phyloP scores from a whole-genome alignment of 2,113 vertebrate species.

The Dromas ardeola region DNA sequence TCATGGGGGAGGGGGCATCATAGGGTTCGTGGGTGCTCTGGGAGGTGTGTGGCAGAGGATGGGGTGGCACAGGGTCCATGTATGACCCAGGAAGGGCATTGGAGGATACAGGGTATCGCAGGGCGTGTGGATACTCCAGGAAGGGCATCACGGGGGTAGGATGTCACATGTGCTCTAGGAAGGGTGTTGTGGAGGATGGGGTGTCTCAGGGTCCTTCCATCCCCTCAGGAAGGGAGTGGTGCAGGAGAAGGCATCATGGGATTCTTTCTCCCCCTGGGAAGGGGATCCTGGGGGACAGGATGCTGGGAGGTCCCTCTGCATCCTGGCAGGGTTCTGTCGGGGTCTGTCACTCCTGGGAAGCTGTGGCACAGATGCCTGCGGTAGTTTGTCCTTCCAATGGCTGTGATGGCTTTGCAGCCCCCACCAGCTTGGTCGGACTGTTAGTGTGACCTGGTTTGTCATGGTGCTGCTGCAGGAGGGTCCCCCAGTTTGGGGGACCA shows the following conservation, averaged over 20 bases:
- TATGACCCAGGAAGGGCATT: not conserved
- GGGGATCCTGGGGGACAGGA: not conserved
- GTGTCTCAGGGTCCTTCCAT: not conserved
- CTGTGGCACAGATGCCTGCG: rapidly evolving
- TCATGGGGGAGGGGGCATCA: rapidly evolving
- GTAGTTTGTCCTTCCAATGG: not conserved
- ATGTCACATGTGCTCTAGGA: not conserved
- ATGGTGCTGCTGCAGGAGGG: not conserved
- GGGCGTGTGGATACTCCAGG: not conserved
- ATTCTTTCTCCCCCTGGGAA: not conserved
- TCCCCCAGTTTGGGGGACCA: rapidly evolving
- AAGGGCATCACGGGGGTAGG: not conserved
- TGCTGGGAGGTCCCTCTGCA: rapidly evolving
- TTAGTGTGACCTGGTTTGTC: not conserved
- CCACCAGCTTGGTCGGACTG: rapidly evolving
- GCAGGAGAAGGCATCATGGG: rapidly evolving
- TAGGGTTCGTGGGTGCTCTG: rapidly evolving
- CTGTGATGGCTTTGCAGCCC: not conserved
- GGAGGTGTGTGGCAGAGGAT: not conserved
- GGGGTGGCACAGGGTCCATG: not conserved
- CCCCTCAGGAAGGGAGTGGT: rapidly evolving
- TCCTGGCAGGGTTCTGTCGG: rapidly evolving
- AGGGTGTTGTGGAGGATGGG: not conserved
- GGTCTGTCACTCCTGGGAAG: not conserved
- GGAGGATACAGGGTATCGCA: rapidly evolving